Evolutionary conservation across 2,888 invertebrate species (phyloP).

Genomic region (Rhagonycha lutea): DNA sequence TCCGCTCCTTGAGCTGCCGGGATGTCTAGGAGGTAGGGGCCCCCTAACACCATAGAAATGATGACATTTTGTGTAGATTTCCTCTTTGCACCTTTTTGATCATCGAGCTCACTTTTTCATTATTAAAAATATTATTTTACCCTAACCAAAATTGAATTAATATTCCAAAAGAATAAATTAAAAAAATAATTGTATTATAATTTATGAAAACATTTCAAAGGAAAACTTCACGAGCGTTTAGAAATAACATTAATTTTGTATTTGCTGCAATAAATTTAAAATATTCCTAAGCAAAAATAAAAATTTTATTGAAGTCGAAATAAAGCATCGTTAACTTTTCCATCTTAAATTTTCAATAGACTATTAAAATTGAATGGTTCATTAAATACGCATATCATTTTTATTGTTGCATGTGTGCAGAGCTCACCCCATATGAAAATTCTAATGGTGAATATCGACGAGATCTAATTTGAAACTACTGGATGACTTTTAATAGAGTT

Average conservation of each 20-base stretch:
- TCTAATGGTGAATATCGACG: background rate
- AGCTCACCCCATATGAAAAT: constrained; percentile 3
- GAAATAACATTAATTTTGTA: background rate
- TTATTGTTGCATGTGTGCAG: constrained; percentile 21
- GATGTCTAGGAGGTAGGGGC: no score
- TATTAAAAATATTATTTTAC: no score
- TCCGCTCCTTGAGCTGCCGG: no score
- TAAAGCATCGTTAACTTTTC: background rate
- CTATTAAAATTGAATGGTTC: constrained; percentile 49
- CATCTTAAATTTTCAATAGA: constrained; percentile 31
- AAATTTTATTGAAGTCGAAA: background rate
- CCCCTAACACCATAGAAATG: no score
- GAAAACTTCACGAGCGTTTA: background rate
- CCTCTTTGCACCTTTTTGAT: no score
- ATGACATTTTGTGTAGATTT: no score
- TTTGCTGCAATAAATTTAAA: background rate
- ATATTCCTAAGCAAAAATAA: background rate
- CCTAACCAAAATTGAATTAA: background rate
- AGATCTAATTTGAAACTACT: constrained; percentile 49
- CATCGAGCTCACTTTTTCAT: no score
- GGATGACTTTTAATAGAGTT: constrained; percentile 47
- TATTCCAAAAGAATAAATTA: background rate
- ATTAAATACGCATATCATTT: constrained; percentile 43
- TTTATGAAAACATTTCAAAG: background rate
- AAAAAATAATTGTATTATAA: background rate